Conservation (phyloP, 2,113 vertebrate species). For the Fregata magnificens region DNA sequence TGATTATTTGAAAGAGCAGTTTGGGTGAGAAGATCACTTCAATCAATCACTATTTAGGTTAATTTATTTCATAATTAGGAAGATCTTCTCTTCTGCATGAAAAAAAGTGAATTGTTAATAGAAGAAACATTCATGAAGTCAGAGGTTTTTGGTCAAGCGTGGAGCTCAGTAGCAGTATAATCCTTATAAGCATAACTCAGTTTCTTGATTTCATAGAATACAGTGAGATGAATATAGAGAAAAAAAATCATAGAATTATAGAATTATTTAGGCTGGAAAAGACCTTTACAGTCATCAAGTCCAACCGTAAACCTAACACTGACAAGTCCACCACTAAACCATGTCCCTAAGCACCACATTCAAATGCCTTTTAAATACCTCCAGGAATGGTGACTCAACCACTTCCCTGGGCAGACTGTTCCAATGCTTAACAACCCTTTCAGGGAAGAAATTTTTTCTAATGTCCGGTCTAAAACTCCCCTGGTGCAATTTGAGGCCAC, state of each 20-base stretch:
- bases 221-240: background rate
- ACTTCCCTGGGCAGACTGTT: background rate
- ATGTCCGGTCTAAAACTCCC: background rate
- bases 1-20: background rate
- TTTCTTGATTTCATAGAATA: background rate
- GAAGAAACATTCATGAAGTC: background rate
- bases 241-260: background rate
- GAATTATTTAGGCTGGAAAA: background rate
- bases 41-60: background rate
- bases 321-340: background rate
- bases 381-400: background rate
- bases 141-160: background rate
- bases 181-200: background rate
- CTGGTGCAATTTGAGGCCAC: background rate
- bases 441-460: background rate
- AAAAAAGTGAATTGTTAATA: background rate
- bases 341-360: background rate
- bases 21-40: background rate
- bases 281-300: background rate
- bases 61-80: background rate
- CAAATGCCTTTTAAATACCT: too few relatives aligned
- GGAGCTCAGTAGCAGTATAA: background rate
- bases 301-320: background rate
- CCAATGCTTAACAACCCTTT: background rate
- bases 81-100: background rate